These are phyloP conservation scores for Protodeltote pygarga DNA, from an alignment of 2,888 invertebrate genomes.

Conservation along the genomic window DNA sequence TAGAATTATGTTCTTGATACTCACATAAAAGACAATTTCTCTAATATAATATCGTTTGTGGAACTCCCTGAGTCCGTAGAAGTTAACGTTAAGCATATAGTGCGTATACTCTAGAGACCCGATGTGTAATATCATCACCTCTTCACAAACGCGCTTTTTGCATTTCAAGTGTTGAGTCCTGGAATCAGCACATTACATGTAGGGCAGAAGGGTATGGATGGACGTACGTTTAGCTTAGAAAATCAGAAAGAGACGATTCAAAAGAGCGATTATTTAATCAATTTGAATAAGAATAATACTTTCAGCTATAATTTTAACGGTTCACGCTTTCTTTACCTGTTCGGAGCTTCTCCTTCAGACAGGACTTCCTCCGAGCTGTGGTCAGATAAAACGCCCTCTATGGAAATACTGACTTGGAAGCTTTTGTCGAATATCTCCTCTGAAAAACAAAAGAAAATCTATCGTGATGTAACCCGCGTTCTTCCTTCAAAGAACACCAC, in stretches of 20 bases:
- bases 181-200: slow-evolving; percentile 41
- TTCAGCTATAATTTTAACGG: background rate
- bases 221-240: no score
- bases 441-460: slow-evolving; percentile 77
- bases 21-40: slow-evolving; percentile 94
- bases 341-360: slow-evolving; percentile 89
- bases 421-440: slow-evolving; percentile 96
- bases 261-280: no score
- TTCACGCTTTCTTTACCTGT: slow-evolving; percentile 85
- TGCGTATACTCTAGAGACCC: slow-evolving; percentile 95
- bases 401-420: slow-evolving; percentile 94
- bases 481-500: no score
- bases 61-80: slow-evolving; percentile 94
- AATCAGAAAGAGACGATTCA: no score
- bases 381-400: slow-evolving; percentile 93
- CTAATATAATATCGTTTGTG: slow-evolving; percentile 94
- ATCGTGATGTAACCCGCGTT: no score
- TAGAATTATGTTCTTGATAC: no score
- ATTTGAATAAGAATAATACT: no score
- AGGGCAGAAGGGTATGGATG: no score
- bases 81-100: slow-evolving; percentile 94
- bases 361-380: slow-evolving; percentile 90
- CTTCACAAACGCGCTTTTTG: slow-evolving; percentile 93
- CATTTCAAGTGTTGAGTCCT: slow-evolving; percentile 95
- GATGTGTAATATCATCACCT: slow-evolving; percentile 95